Percentiles rank a stretch among this genome's conserved stretches.
These are phyloP conservation scores for Leptinotarsa juncta DNA, from an alignment of 2,888 invertebrate genomes.

Conservation along the genomic window DNA sequence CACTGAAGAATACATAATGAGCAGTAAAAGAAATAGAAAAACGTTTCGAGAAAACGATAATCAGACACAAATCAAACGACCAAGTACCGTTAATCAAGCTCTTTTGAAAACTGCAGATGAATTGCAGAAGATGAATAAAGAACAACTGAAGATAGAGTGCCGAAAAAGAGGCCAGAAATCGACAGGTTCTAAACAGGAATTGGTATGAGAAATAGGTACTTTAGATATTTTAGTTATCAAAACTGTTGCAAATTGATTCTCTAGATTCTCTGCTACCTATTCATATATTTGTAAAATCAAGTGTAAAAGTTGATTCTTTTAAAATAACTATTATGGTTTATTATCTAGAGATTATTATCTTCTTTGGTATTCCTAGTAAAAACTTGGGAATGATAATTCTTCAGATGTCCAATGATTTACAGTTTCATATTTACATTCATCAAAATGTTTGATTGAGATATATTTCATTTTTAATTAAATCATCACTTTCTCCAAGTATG, in stretches of 20 bases:
- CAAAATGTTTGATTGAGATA: no score
- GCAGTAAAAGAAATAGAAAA: slow-evolving; percentile 1
- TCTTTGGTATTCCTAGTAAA: no score
- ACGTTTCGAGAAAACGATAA: neutral
- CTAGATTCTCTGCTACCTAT: neutral
- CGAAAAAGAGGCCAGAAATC: slow-evolving; percentile 77
- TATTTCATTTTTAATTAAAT: no score
- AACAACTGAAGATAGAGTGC: slow-evolving; percentile 77
- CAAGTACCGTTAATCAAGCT: slow-evolving; percentile 16
- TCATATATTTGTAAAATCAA: no score
- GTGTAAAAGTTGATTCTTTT: neutral
- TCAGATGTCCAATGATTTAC: no score
- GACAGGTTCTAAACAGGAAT: slow-evolving; percentile 77
- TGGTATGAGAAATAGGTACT: slow-evolving; percentile 68
- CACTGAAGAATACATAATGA: slow-evolving; percentile 5
- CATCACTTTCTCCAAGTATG: no score
- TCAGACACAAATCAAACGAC: slow-evolving; percentile 4
- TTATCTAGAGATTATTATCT: no score
- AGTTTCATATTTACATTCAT: no score
- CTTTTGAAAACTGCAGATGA: slow-evolving; percentile 56
- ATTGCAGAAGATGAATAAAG: slow-evolving; percentile 75
- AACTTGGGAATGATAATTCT: no score
- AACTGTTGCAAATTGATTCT: slow-evolving; percentile 12
- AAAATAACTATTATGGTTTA: neutral
- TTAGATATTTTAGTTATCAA: neutral